Base-by-base conservation (phyloP, 2,888 invertebrate species). In the Rhabditophanes sp. region DNA sequence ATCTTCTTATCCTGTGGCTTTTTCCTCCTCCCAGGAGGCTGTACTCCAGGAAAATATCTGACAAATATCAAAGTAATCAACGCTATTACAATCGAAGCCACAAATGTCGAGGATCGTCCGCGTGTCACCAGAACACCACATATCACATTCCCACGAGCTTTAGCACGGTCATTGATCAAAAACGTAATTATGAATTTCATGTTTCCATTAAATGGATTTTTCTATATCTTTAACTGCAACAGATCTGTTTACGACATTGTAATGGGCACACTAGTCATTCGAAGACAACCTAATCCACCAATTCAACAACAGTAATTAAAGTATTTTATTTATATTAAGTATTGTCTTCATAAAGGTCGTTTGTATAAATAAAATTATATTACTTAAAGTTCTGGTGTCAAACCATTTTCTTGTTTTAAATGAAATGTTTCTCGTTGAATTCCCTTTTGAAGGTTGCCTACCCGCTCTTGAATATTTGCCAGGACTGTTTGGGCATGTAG, bases 1-100 rank as follows among this genome's bases (percentile, higher is more conserved):
- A 17, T 41, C 4, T 40, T 39, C 19, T 42, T 52, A 33, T 32
- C 44, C 3, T 36, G 37, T 20, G 39, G 42, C 6, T 9, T 48
- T 7, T 27, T 37, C 6, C 26, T 32, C 7, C 31, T 46, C 6
- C 45, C 42, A 5, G 15, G 25, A 6, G 57, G 61, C 16, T 46
- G 47, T 16, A 58, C 61, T 6, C 61, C 59, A 0, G 61, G 61
- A 21, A 61, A 61, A 36, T 46, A 33, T 25, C 14, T 62, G 7
- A 33, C 53, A 33, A 42, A 53, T 17, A 39, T 60, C n/a, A 42
- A 46, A 15, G 56, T 62, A 3, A 45, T 60, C 12, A 31, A 35
- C n/a, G 45, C 48, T 8, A 43, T 48, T 3, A 32, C 36, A 8
- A 34, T 43, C 3, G 42, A 56, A 4, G 30, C 36, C 7, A n/a